These are phyloP conservation scores for Drosophila littoralis DNA, from an alignment of 1,140 invertebrate genomes.

Conservation along the genomic window DNA sequence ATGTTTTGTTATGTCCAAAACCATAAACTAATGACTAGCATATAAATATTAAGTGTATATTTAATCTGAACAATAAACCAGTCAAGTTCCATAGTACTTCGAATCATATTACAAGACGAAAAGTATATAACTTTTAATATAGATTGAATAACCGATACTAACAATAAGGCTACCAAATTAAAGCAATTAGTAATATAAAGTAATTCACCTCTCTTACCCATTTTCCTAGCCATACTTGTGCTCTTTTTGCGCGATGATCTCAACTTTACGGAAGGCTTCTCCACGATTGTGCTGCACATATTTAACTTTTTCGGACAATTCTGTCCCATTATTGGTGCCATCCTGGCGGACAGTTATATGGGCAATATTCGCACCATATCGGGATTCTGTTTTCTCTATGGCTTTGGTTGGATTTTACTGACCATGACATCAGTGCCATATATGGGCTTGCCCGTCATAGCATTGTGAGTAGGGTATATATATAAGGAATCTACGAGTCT, in stretches of 20 bases:
- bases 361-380: constrained; percentile 88
- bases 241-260: constrained; percentile 88
- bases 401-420: constrained; percentile 87
- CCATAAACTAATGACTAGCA: too few species aligned
- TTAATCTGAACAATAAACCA: too few species aligned
- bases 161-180: too few species aligned
- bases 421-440: constrained; percentile 67
- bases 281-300: constrained; percentile 90
- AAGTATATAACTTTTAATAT: too few species aligned
- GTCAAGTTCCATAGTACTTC: too few species aligned
- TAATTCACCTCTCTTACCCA: too few species aligned
- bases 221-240: constrained; percentile 88
- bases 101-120: too few species aligned
- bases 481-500: too few species aligned
- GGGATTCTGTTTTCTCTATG: constrained; percentile 89
- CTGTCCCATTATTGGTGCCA: constrained; percentile 91
- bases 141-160: too few species aligned
- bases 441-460: constrained; percentile 54
- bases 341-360: constrained; percentile 91
- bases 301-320: constrained; percentile 93
- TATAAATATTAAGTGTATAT: too few species aligned
- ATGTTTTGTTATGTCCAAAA: too few species aligned
- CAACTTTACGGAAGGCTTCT: constrained; percentile 85
- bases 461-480: constrained; percentile 54
- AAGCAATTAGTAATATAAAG: too few species aligned